These are phyloP conservation scores for Microtus montanus DNA, from an alignment of 2,113 vertebrate genomes.

Conservation along the genomic window DNA sequence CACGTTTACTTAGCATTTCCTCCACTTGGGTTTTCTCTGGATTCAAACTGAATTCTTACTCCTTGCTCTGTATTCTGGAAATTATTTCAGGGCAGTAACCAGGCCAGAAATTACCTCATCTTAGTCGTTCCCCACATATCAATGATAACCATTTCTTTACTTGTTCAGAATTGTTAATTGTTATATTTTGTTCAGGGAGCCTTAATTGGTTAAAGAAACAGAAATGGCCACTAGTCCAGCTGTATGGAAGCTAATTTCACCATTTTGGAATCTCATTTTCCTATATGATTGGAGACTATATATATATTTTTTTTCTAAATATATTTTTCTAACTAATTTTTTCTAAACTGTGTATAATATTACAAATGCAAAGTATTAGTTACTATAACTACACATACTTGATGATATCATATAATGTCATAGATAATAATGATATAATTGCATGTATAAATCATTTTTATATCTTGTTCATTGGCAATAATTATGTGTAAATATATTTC, in stretches of 20 bases:
- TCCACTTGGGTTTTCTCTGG: not conserved
- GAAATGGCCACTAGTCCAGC: not conserved
- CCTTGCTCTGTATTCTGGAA: not conserved
- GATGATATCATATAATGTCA: not conserved
- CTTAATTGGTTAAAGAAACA: not conserved
- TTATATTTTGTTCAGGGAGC: not conserved
- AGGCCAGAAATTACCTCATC: no score
- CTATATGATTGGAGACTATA: not conserved
- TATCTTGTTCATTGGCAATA: not conserved
- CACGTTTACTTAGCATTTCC: not conserved
- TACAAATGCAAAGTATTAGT: not conserved
- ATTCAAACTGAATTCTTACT: not conserved
- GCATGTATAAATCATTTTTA: not conserved
- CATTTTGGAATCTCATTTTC: not conserved
- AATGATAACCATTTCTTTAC: not conserved
- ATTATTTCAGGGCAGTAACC: not conserved
- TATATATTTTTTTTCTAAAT: no score
- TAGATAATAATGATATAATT: not conserved
- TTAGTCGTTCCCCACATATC: not conserved
- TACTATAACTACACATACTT: not conserved
- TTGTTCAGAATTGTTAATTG: not conserved
- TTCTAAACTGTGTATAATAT: not conserved
- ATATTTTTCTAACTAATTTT: not conserved
- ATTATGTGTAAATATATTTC: not conserved
- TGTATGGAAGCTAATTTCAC: not conserved